A percentile compares a stretch with the other conserved stretches of the same genome.
Conservation (phyloP, 2,888 invertebrate species). For the Syritta pipiens region DNA sequence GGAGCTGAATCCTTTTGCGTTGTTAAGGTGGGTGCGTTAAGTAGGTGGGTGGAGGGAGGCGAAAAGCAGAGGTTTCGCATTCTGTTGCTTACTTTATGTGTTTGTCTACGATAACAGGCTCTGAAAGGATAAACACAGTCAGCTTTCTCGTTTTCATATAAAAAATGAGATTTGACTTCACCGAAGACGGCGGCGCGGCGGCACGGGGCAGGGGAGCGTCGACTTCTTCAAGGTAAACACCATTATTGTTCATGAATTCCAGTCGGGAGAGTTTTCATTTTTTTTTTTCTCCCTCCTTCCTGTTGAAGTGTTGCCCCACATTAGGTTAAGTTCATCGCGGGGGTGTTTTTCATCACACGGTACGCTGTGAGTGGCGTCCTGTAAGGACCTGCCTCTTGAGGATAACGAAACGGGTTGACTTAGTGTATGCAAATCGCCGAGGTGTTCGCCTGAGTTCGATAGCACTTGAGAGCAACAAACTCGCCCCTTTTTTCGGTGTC, state of each 20-base stretch:
- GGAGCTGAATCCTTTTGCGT: constrained; percentile 13
- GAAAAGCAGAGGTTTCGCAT: constrained; percentile 44
- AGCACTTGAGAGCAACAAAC: constrained; percentile 7
- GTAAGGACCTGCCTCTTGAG: constrained; percentile 24
- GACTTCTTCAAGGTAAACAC: constrained; percentile 65
- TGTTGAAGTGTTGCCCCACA: constrained; percentile 53
- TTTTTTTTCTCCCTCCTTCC: constrained; percentile 3
- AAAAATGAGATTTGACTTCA: constrained; percentile 57
- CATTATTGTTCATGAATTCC: constrained; percentile 59
- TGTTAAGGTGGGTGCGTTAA: constrained; percentile 30
- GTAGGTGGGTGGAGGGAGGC: constrained; percentile 10
- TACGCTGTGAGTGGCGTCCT: neutral
- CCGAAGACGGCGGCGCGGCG: constrained; percentile 6
- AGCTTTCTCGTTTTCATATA: constrained; percentile 41
- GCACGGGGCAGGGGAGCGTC: constrained; percentile 1
- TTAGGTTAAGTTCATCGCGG: constrained; percentile 59
- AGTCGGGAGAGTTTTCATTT: no score
- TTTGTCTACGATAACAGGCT: constrained; percentile 68
- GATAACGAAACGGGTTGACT: constrained; percentile 63
- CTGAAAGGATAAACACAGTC: constrained; percentile 66
- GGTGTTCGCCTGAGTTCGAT: constrained; percentile 46
- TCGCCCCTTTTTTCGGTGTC: neutral
- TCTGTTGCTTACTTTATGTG: constrained; percentile 66
- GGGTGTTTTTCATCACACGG: neutral
- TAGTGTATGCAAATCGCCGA: constrained; percentile 62